Percentiles rank a stretch among this genome's conserved stretches.
Evolutionary conservation across 2,797 vertebrate genomes (phyloP).

Genomic region (Eleutherodactylus coqui): DNA sequence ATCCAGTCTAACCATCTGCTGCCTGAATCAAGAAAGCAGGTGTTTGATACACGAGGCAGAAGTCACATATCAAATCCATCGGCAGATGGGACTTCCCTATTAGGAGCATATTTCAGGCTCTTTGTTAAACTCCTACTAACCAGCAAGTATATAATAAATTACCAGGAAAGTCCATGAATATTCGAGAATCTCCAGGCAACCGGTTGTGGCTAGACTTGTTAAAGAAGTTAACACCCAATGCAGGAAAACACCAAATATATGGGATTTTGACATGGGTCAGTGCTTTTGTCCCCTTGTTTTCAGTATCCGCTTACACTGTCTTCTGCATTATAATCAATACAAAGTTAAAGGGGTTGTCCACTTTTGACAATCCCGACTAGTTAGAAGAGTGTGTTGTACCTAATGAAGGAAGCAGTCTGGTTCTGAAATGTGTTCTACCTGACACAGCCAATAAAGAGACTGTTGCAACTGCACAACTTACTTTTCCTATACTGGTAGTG

Average conservation of each 20-base stretch:
- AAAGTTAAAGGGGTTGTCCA: not conserved
- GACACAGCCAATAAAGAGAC: no score
- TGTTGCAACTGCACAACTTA: no score
- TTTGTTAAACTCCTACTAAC: not conserved
- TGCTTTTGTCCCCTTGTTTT: not conserved
- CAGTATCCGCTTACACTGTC: not conserved
- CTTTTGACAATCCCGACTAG: not conserved
- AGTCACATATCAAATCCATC: constrained; percentile 38
- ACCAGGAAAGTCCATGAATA: not conserved
- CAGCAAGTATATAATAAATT: not conserved
- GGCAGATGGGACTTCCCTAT: constrained; percentile 37
- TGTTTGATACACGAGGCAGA: constrained; percentile 30
- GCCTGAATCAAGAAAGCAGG: constrained; percentile 31
- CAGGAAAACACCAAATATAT: not conserved
- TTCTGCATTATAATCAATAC: not conserved
- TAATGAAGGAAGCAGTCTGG: no score
- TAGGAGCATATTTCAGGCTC: not conserved
- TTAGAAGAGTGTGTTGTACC: not conserved
- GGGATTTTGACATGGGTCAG: not conserved
- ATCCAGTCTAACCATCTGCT: constrained; percentile 51
- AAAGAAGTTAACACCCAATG: not conserved
- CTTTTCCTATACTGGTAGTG: no score
- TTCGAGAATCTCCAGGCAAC: not conserved
- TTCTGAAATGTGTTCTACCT: no score
- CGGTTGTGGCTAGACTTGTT: not conserved